Base-by-base conservation (phyloP, 1,140 invertebrate genomes). In the Drosophila azteca region DNA sequence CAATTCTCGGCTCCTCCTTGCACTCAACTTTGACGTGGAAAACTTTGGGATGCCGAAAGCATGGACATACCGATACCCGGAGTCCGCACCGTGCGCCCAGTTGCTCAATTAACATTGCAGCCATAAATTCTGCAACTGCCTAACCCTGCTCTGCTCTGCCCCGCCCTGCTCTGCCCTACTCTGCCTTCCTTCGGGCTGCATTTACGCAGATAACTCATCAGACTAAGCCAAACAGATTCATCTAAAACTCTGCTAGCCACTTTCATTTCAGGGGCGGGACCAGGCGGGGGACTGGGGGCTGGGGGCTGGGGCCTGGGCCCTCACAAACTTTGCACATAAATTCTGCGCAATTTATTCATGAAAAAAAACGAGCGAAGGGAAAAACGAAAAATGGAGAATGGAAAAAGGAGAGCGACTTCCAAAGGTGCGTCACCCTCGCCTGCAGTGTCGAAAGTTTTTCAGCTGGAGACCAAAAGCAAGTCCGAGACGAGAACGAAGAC, bases 261-360 rank as follows among this genome's bases (percentile, higher is more conserved):
- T 87, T 87, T 87, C 82, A 67, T 85, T 88, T 87, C 66, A 59
- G 52, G 55, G 53, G 29, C 51, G 6, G 31, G 11, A 20, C 17
- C 17, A 20, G 17, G 17, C 17, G 17, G 3, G 4, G 11, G 11
- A 11, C 29, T 15, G 35, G 35, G 11, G 8, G 0, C 17, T 20
- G 17, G 17, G 11, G 11, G 35, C 29, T 15, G 35, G 35, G 11
- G 8, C 3, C 17, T 20, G 17, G 17, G 17, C 35, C 35, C 35
- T 39, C 11, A 39, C 35, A 13, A 87, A 87, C 82, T 87, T 87
- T 87, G 46, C 79, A 83, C 82, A 87, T 87, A 87, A 87, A 87
- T 87, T 87, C 82, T 87, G 83, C 79, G 83, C 82, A 87, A 87
- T 87, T 87, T 87, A 87, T 87, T 87, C 82, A 87, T 87, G 79